Evolutionary conservation across 2,797 vertebrate species (phyloP).

Genomic region (Oceanodroma leucorhoa): DNA sequence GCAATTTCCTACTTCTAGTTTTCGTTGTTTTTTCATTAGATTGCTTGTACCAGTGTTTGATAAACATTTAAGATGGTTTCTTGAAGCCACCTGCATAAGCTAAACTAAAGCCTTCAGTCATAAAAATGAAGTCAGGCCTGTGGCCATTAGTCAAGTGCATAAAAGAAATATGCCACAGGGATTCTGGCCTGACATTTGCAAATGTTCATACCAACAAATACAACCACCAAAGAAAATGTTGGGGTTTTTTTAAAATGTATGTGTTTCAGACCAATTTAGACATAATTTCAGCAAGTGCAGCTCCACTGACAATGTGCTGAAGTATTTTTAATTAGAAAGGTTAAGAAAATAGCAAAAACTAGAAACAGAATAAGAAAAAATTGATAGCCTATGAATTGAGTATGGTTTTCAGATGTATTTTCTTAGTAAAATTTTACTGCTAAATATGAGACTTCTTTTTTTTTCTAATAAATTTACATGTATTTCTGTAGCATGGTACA

Average conservation of each 20-base stretch:
- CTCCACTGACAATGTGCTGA: neutral
- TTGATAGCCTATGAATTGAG: neutral
- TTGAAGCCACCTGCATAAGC: neutral
- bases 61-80: neutral
- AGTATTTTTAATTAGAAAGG: neutral
- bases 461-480: neutral
- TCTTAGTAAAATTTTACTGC: neutral
- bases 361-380: neutral
- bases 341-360: neutral
- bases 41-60: neutral
- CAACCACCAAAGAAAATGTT: neutral
- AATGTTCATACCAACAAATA: neutral
- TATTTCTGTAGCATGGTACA: neutral
- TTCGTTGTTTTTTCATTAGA: neutral
- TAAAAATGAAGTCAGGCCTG: neutral
- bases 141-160: neutral
- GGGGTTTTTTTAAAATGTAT: neutral
- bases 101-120: neutral
- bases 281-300: neutral
- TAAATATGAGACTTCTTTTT: neutral
- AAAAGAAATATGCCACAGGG: neutral
- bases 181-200: neutral
- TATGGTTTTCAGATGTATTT: neutral
- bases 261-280: neutral
- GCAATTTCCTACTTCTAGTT: neutral